These are phyloP conservation scores for Mycteria americana DNA, from an alignment of 2,797 vertebrate genomes.

Conservation along the genomic window DNA sequence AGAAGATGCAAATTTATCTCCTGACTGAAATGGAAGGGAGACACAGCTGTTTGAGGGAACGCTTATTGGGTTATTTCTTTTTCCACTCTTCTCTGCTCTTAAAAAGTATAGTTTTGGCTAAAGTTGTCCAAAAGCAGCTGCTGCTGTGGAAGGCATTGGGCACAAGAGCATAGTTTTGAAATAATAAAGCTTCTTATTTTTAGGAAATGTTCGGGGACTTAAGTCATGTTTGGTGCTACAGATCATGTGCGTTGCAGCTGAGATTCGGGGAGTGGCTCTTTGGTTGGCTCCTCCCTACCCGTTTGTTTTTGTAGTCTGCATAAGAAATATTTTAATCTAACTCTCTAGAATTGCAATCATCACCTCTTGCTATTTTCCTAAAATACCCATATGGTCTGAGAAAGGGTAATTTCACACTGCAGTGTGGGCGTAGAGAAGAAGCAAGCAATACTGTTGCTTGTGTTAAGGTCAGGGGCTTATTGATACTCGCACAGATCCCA, in stretches of 20 bases:
- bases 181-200: background rate
- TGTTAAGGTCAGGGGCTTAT: background rate
- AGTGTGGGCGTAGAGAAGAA: background rate
- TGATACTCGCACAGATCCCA: fast-evolving
- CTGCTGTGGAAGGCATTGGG: background rate
- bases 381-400: background rate
- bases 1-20: background rate
- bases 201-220: background rate
- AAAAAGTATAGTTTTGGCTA: background rate
- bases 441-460: too few relatives aligned
- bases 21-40: background rate
- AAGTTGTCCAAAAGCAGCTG: background rate
- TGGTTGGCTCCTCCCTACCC: background rate
- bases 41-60: background rate
- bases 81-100: background rate
- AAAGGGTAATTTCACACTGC: background rate
- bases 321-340: background rate
- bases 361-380: background rate
- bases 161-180: background rate
- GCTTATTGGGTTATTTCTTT: background rate
- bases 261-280: background rate
- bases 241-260: background rate
- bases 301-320: background rate
- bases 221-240: background rate
- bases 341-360: background rate